A percentile compares a stretch with the other conserved stretches of the same genome.
phyloP scores from a whole-genome alignment of 92 coral and sea anemone genomes.

The Actinostola sp. region DNA sequence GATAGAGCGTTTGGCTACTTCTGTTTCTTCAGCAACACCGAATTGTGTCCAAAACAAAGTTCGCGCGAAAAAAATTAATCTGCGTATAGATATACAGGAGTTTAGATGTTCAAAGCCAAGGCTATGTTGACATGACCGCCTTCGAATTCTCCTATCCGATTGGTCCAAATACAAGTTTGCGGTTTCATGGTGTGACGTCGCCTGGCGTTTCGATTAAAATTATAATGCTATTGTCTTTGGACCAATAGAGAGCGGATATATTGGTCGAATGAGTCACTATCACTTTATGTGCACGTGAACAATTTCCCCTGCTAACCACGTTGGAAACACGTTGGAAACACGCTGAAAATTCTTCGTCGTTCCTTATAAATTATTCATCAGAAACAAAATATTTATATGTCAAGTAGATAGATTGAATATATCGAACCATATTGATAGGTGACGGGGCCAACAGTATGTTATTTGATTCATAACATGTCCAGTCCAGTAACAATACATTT shows the following conservation, averaged over 20 bases:
- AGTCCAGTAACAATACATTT: too few relatives aligned
- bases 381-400: slow-evolving; percentile 12
- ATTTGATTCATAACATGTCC: background rate
- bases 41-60: slow-evolving; percentile 55
- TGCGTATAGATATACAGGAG: slow-evolving; percentile 67
- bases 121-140: slow-evolving; percentile 43
- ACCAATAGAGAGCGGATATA: slow-evolving; percentile 61
- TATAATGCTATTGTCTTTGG: slow-evolving; percentile 39
- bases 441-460: too few relatives aligned
- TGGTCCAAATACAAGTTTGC: slow-evolving; percentile 47
- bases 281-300: slow-evolving; percentile 72
- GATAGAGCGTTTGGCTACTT: slow-evolving; percentile 12
- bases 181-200: slow-evolving; percentile 42
- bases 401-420: background rate
- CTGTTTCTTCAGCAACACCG: slow-evolving; percentile 35
- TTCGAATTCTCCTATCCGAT: slow-evolving; percentile 48
- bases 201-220: slow-evolving; percentile 60
- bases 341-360: slow-evolving; percentile 59
- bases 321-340: slow-evolving; percentile 57
- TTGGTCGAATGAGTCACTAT: slow-evolving; percentile 22
- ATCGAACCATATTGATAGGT: background rate
- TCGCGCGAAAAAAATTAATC: slow-evolving; percentile 86
- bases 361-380: slow-evolving; percentile 40
- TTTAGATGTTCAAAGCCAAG: slow-evolving; percentile 75
- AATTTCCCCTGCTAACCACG: slow-evolving; percentile 49